Base-by-base conservation (phyloP, 2,113 vertebrate genomes). In the Cephalopterus ornatus region DNA sequence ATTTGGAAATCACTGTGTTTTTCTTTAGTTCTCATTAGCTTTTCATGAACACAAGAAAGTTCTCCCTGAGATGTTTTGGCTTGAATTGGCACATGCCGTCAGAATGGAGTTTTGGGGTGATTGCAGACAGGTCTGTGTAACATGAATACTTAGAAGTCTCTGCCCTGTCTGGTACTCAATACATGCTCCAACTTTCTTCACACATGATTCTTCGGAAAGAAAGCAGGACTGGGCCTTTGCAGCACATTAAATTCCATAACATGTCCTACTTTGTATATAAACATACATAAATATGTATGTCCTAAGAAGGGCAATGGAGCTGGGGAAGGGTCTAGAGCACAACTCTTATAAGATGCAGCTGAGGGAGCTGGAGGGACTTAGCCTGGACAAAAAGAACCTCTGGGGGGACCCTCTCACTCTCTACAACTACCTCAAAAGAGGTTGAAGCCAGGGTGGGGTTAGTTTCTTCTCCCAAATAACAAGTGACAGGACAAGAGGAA, bases 291-390 rank as follows among this genome's bases (percentile, higher is more conserved):
- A 14, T 14, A 55, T 32, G 18, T n/a, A 14, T 58, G 59, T 49
- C 47, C 71, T 62, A 30, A 62, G 30, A 55, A 41, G 10, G 2
- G 20, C 24, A 62, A 62, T 0, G 0, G 17, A 35, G n/a, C 16
- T 76, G 59, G 55, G 37, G 42, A 67, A 24, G 37, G 10, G 9
- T 26, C 39, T 62, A 2, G 39, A 76, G 61, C 4, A 27, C 21
- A 55, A 47, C 24, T 27, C 7, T 14, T 9, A 3, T 10, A 19
- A 41, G 32, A 7, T 39, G n/a, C 1, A 0, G 24, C n/a, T 42
- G 39, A 32, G 39, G 24, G n/a, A 74, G 4, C 39, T 35, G 46
- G 26, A n/a, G 13, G 1, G 10, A 39, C 33, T 80, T 9, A 41
- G 14, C 1, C 6, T 66, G n/a, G 46, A 30, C n/a, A 53, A 62